Base-by-base conservation (phyloP, 2,797 vertebrate genomes). In the Tauraco hartlaubi region DNA sequence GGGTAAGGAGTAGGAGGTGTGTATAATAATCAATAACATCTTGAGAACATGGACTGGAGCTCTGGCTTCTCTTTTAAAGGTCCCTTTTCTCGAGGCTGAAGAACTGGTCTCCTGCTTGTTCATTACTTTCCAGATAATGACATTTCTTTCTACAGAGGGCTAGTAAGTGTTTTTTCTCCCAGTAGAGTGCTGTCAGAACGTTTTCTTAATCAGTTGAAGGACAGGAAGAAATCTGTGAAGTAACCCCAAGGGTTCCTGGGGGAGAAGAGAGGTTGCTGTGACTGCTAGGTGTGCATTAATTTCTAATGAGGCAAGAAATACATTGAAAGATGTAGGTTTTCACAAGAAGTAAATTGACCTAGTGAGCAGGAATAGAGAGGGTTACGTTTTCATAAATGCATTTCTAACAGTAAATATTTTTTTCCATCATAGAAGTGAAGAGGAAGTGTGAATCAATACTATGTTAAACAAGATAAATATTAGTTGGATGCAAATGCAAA, bases 1-100 rank as follows among this genome's bases (percentile, higher is more conserved):
- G 7, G 13, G 19, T 4, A 21, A 12, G 13, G 23, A 59, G 12
- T 7, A 35, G 6, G 2, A 9, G 2, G 20, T 5, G 43, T 21
- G 6, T 20, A 23, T 33, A 44, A 81, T 43, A 56, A 59, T 61
- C 23, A 67, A 12, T 15, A 58, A 25, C 12, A 19, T 62, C 20
- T 62, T 44, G 11, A 64, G n/a, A 69, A n/a, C 3, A 4, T 11
- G 26, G 9, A 12, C 14, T 56, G 28, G 7, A 85, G 14, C 23
- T 73, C 25, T 52, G 46, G 7, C 18, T 90, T 90, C 29, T 9
- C 39, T 51, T 82, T 85, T 72, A 35, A 54, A 76, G 8, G 41
- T 35, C 58, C 26, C 7, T 68, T 68, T 62, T 62, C 46, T 25
- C 55, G 9, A 59, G 9, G 19, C 39, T 74, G 15, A 74, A 86